Conservation (phyloP, 2,797 vertebrate species). For the Amniataba percoides region DNA sequence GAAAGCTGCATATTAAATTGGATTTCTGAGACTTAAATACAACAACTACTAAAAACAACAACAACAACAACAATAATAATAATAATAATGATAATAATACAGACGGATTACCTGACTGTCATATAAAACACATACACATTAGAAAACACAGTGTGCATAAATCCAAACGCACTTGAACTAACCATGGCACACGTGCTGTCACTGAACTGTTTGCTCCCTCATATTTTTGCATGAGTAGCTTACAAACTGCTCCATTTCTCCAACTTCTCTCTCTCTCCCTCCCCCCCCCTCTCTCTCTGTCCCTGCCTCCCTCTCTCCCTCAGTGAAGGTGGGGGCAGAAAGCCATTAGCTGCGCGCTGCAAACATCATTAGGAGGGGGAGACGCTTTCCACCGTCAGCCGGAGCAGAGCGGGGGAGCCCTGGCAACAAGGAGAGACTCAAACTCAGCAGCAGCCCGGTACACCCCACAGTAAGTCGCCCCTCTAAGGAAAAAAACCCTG, state of each 20-base stretch:
- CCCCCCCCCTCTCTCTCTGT: constrained; percentile 42
- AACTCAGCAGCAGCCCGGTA: constrained; percentile 88
- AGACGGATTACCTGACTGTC: not conserved
- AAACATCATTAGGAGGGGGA: constrained; percentile 94
- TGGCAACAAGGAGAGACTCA: constrained; percentile 84
- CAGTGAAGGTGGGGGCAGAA: constrained; percentile 79
- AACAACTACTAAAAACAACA: not conserved
- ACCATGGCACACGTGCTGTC: constrained; percentile 18
- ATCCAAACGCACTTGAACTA: constrained; percentile 13
- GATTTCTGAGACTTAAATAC: not conserved
- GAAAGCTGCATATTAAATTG: not conserved
- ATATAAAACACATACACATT: not conserved
- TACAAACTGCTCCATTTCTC: constrained; percentile 91
- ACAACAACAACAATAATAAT: too few species aligned
- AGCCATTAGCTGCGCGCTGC: constrained; percentile 89
- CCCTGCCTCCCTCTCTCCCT: constrained; percentile 49
- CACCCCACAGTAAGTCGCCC: constrained; percentile 93
- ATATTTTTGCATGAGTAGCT: constrained; percentile 88
- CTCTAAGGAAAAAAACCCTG: constrained; percentile 54
- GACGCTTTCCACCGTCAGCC: constrained; percentile 91
- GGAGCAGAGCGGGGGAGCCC: constrained; percentile 87
- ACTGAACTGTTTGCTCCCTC: constrained; percentile 65
- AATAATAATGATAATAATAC: too few species aligned
- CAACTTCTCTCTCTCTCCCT: constrained; percentile 51
- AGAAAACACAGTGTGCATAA: not conserved